Evolutionary conservation across 2,888 invertebrate species (phyloP), one percentile per base, ranked within the genome.

Genomic region (Steromphala cineraria): DNA sequence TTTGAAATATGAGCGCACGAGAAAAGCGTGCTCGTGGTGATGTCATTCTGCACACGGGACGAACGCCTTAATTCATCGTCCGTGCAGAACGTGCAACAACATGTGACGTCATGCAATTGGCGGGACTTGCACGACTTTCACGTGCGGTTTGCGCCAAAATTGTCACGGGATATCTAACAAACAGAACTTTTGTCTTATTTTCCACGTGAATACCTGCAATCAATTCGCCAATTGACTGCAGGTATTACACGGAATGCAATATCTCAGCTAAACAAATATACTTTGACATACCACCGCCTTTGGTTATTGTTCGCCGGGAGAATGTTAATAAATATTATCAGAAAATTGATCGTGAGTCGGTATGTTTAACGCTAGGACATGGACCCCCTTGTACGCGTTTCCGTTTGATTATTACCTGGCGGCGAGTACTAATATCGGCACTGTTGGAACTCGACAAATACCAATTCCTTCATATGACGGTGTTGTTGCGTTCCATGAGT

Each of bases 1-100:
- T 71, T 71, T 71, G 71, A 71, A 71, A 71, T 71, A 71, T 71
- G 71, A 71, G 31, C 71, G 31, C 71, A 40, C 71, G 36, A 36
- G 71, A 36, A 71, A 71, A 71, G 40, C 36, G 40, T 71, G 36
- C 71, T 19, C 24, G 71, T 3, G n/a, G 71, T 71, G 71, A 71
- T 71, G 71, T 71, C 71, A 71, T 36, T 19, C 21, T 7, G n/a
- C 31, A 71, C 71, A 71, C 71, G 36, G 17, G 71, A 31, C 71
- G 13, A 46, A 5, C 46, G 36, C 36, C 40, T 71, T 56, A n/a
- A 71, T 71, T 71, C 71, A 71, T 40, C 36, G 71, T 71, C 71
- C 36, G 19, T 40, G 71, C 40, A 36, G 10, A 71, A 40, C 71
- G 62, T 62, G 71, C 71, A 71, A 71, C 71, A 71, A 40, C 71